Conservation (phyloP, 2,888 invertebrate genomes). For the Phytoseiulus persimilis region DNA sequence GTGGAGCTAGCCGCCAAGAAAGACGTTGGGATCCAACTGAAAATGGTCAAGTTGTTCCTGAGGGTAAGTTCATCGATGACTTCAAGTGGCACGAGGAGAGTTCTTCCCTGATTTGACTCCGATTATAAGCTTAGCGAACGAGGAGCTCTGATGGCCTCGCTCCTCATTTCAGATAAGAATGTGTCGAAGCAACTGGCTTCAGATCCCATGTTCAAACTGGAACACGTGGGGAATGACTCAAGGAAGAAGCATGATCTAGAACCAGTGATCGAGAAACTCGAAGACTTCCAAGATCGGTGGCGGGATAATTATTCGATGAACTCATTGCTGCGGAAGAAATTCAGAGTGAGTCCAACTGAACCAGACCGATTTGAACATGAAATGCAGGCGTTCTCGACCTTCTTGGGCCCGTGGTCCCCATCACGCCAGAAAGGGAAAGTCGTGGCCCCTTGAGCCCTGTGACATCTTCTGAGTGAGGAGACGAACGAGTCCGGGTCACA, state of each 20-base stretch:
- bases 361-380: not conserved
- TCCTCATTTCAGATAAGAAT: conserved; percentile 64
- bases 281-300: conserved; percentile 64
- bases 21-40: conserved; percentile 94
- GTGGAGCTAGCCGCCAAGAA: conserved; percentile 90
- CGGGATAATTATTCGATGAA: conserved; percentile 88
- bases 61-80: conserved; percentile 48
- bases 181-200: conserved; percentile 77
- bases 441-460: too few relatives aligned
- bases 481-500: too few relatives aligned
- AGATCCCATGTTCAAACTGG: conserved; percentile 95
- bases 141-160: not conserved
- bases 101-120: too few relatives aligned
- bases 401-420: too few relatives aligned
- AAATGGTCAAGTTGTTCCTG: conserved; percentile 67
- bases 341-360: conserved; percentile 61
- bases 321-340: conserved; percentile 68
- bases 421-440: too few relatives aligned
- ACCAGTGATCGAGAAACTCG: conserved; percentile 65
- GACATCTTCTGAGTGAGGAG: too few relatives aligned
- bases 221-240: conserved; percentile 77
- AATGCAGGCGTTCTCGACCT: too few relatives aligned
- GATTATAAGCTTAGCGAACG: too few relatives aligned
- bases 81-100: too few relatives aligned
- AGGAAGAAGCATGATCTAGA: conserved; percentile 62